phyloP scores from a whole-genome alignment of 2,113 vertebrate species.

The Pogonocichla stellata region DNA sequence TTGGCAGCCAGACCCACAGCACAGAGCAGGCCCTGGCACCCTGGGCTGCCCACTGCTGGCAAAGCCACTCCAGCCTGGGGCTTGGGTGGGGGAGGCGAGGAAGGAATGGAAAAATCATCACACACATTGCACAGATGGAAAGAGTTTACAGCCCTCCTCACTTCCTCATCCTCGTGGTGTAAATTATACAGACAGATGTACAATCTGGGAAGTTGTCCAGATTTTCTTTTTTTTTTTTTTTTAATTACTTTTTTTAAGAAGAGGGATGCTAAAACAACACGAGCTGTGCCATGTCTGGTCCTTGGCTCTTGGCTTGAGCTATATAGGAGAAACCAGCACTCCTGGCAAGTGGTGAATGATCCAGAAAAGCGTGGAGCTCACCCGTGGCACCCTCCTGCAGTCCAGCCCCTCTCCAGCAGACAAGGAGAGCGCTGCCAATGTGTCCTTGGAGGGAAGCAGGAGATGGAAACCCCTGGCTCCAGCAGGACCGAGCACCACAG shows the following conservation, averaged over 20 bases:
- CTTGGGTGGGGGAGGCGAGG: not conserved
- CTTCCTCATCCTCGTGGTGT: constrained; percentile 63
- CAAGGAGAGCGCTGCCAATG: rapidly evolving
- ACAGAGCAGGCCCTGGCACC: not conserved
- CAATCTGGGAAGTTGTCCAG: constrained; percentile 62
- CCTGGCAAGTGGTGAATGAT: not conserved
- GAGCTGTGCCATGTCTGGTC: constrained; percentile 29
- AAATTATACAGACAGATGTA: constrained; percentile 68
- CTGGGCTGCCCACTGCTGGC: not conserved
- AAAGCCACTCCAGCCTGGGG: not conserved
- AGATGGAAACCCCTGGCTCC: not conserved
- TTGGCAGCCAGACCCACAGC: not conserved
- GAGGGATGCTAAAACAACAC: constrained; percentile 42
- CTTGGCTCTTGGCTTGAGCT: not conserved
- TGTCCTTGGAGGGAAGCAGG: not conserved
- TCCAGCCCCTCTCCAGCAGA: not conserved
- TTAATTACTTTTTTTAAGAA: constrained; percentile 29
- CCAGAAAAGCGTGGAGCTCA: not conserved
- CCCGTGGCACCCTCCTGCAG: not conserved
- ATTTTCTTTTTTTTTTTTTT: not conserved
- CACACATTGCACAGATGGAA: constrained; percentile 68
- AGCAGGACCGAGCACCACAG: rapidly evolving
- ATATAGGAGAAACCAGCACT: not conserved
- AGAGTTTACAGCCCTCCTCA: constrained; percentile 66
- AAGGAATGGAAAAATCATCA: constrained; percentile 64